Base-by-base conservation (phyloP, 2,888 invertebrate genomes). In the Theretra japonica region DNA sequence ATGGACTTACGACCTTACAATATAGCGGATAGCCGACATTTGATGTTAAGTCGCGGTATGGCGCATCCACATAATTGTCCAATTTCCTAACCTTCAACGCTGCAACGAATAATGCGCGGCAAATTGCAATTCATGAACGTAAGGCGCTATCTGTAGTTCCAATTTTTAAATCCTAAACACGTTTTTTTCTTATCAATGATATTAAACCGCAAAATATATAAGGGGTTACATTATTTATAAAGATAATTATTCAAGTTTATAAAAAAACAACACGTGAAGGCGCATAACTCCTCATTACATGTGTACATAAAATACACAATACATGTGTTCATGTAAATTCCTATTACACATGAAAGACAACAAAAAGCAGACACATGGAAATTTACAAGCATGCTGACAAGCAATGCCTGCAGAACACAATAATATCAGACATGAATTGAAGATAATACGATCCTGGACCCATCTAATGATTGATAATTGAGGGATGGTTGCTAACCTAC, bases 321-420 rank as follows among this genome's bases (percentile, higher is more conserved):
- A 19, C 5, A 30, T n/a, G 33, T 33, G 33, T 41, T 48, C 23
- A 21, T 48, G 21, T 65, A 41, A 21, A 23, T 48, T 23, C 41
- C 17, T 15, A 48, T 48, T 65, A 5, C 21, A 48, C 17, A 48
- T 48, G 21, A 41, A 41, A 23, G 21, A 65, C 41, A 15, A 62
- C 48, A 48, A 65, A 65, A 65, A 62, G 21, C 21, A 65, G 53
- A 5, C 28, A 17, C 28, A 69, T 56, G 69, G 6, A 53, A 28
- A 68, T 30, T 30, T 69, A 56, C 28, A 69, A 21, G 30, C 19
- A n/a, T 56, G 53, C 17, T 19, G 30, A 53, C 62, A 19, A 62
- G 41, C 65, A 65, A 65, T 65, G 41, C 48, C 48, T 48, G 65
- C 65, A 65, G 48, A 48, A 71, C 57, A 68, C 56, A 68, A 25